Base-by-base conservation (phyloP, 2,797 vertebrate genomes). In the Poecilia picta region DNA sequence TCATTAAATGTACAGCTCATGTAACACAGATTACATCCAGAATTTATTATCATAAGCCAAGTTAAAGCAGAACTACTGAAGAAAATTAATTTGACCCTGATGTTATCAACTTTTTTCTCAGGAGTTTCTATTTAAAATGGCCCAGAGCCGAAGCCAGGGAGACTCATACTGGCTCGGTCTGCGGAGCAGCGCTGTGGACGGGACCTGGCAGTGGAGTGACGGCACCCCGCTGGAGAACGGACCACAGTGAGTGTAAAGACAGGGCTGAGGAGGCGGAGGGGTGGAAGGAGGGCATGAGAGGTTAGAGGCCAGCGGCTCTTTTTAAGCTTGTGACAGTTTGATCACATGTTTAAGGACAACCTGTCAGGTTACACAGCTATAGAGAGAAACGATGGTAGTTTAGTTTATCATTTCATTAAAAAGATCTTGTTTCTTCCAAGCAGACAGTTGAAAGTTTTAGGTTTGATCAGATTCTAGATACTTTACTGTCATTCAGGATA, bases 131-230 rank as follows among this genome's bases (percentile, higher is more conserved):
- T 91, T 82, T 79, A 31, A 41, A 16, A 81, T 33, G 57, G 81
- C 90, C 33, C 83, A 85, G 68, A 85, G 70, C 1, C 76, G 85
- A 82, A 91, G 84, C 49, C 89, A 90, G n/a, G 89, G 89, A 33
- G 92, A 92, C 49, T 90, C 88, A 0, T 91, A 88, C 79, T 89
- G 90, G 91, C 73, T 92, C 0, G 82, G 88, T 15, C 73, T 89
- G 73, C 82, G 85, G 77, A 81, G 76, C n/a, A 41, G 80, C 1
- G 25, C 70, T 1, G 8, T 25, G 15, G 87, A 77, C 6, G 72
- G 78, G 28, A 49, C 73, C 78, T 88, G 87, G 86, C 64, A 64
- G 59, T 89, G 89, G 90, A 81, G 81, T 8, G 78, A 92, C 0
- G 81, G 81, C 39, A 75, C 88, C 12, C 46, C 0, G 1, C 5